Percentiles rank a stretch among this genome's conserved stretches.
phyloP scores from a whole-genome alignment of 2,888 invertebrate genomes.

The Erpobdella octoculata region DNA sequence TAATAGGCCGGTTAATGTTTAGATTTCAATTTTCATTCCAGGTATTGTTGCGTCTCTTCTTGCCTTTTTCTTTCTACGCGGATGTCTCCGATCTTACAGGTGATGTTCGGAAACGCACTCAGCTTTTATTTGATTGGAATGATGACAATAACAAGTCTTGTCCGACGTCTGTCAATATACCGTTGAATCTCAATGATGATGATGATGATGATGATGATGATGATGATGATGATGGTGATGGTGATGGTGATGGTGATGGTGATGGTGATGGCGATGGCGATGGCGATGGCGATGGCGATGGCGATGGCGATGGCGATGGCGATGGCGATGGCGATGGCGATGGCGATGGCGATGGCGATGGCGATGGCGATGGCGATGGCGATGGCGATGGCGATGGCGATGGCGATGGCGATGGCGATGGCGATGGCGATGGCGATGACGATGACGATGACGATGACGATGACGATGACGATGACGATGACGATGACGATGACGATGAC shows the following conservation, averaged over 20 bases:
- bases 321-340: background rate
- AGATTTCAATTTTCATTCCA: too few relatives aligned
- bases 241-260: background rate
- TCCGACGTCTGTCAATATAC: too few relatives aligned
- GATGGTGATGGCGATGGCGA: background rate
- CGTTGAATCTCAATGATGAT: too few relatives aligned
- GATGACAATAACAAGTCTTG: background rate
- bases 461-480: background rate
- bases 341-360: too few relatives aligned
- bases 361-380: background rate
- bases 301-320: background rate
- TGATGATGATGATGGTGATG: background rate
- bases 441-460: background rate
- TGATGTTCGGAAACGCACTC: too few relatives aligned
- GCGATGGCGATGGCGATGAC: background rate
- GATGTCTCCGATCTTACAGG: too few relatives aligned
- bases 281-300: background rate
- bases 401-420: background rate
- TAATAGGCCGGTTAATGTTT: too few relatives aligned
- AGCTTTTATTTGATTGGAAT: too few relatives aligned
- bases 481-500: background rate
- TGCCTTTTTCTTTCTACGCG: too few relatives aligned
- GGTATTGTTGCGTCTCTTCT: too few relatives aligned
- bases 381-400: background rate
- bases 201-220: conserved; percentile 10